Percentiles rank a stretch among this genome's conserved stretches.
Conservation (phyloP, 2,797 vertebrate genomes). For the Trematomus bernacchii region DNA sequence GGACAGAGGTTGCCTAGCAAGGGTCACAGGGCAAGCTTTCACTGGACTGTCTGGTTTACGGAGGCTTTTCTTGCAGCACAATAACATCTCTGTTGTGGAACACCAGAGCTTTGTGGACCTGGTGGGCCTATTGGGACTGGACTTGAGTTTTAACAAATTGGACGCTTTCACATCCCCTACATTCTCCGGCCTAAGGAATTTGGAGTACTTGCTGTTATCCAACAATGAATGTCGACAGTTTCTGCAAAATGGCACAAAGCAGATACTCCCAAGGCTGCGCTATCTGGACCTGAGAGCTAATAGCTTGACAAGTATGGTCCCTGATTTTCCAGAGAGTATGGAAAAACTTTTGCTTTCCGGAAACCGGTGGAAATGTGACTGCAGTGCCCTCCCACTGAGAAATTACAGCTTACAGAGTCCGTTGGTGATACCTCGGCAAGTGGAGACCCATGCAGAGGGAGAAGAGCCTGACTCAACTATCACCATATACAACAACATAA, state of each 20-base stretch:
- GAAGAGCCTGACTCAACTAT: constrained; percentile 87
- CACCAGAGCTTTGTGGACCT: constrained; percentile 90
- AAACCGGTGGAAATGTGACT: constrained; percentile 95
- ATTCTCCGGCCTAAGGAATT: constrained; percentile 89
- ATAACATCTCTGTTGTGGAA: constrained; percentile 88
- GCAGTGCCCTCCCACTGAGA: constrained; percentile 86
- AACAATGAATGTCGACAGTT: constrained; percentile 87
- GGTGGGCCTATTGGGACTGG: constrained; percentile 89
- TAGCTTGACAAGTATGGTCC: constrained; percentile 82
- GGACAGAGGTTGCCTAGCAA: constrained; percentile 90
- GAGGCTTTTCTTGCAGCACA: constrained; percentile 92
- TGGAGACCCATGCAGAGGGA: constrained; percentile 89
- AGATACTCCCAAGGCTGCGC: constrained; percentile 85
- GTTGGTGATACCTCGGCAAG: constrained; percentile 86
- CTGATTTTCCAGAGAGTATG: constrained; percentile 81
- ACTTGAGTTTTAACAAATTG: constrained; percentile 91
- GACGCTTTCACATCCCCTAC: constrained; percentile 82
- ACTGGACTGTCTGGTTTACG: constrained; percentile 89
- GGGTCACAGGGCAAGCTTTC: constrained; percentile 87
- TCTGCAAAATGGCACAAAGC: constrained; percentile 82
- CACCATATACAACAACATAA: constrained; percentile 95
- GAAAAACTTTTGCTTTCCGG: constrained; percentile 93
- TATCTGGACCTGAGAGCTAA: constrained; percentile 92
- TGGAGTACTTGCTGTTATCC: constrained; percentile 94
- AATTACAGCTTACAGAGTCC: constrained; percentile 88